Conservation (phyloP, 2,113 vertebrate species). For the Tenrec ecaudatus region DNA sequence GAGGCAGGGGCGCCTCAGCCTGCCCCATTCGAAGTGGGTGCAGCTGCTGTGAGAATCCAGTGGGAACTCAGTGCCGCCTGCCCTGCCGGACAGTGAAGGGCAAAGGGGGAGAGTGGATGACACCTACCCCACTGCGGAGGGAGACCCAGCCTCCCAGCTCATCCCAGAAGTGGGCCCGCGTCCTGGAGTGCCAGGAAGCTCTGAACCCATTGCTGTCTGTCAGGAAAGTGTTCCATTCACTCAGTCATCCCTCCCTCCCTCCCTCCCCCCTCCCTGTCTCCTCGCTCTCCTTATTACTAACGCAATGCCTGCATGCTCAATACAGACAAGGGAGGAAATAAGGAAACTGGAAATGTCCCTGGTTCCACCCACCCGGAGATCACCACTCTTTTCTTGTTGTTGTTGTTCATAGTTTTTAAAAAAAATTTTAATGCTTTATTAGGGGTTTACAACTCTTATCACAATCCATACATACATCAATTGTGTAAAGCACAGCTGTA, state of each 20-base stretch:
- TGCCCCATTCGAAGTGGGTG: not conserved
- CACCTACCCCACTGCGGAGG: not conserved
- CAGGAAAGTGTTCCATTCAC: too few species aligned
- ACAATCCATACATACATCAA: too few species aligned
- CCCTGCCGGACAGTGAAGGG: too few species aligned
- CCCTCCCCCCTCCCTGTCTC: not conserved
- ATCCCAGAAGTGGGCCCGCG: too few species aligned
- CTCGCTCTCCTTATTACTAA: not conserved
- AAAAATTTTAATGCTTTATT: too few species aligned
- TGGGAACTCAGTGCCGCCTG: not conserved
- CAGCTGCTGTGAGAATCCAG: not conserved
- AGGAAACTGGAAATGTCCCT: not conserved
- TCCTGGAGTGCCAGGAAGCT: not conserved
- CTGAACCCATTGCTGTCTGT: not conserved
- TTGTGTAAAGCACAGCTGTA: too few species aligned
- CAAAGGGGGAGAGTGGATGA: accelerated
- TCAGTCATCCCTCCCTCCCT: too few species aligned
- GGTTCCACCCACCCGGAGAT: not conserved
- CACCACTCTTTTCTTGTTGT: not conserved
- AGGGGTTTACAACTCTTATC: too few species aligned
- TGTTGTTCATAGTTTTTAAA: too few species aligned
- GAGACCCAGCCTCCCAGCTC: not conserved
- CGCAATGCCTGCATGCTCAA: not conserved
- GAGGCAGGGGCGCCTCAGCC: not conserved
- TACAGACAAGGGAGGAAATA: not conserved